phyloP scores from a whole-genome alignment of 2,888 invertebrate species.

The Plagodis pulveraria region DNA sequence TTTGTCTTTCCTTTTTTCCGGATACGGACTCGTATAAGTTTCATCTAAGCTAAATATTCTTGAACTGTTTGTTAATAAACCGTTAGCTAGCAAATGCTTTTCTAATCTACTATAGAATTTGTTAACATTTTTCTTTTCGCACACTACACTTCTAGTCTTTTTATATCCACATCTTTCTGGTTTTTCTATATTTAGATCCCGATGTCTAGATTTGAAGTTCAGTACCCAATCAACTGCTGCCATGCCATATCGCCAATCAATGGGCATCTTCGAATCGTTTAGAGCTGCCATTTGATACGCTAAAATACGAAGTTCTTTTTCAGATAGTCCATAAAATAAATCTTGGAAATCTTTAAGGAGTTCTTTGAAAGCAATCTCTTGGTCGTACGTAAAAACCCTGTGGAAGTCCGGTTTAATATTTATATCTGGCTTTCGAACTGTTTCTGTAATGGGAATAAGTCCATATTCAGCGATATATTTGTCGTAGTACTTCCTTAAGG shows the following conservation, averaged over 20 bases:
- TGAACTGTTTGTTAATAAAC: constrained; percentile 1
- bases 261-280: constrained; percentile 9
- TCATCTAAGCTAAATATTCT: constrained; percentile 21
- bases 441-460: no score
- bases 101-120: constrained; percentile 18
- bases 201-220: constrained; percentile 1
- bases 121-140: constrained; percentile 9
- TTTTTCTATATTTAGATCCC: constrained; percentile 1
- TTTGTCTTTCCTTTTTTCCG: neutral
- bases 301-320: constrained; percentile 19
- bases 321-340: constrained; percentile 12
- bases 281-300: constrained; percentile 16
- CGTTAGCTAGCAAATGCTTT: neutral
- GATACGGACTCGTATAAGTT: neutral
- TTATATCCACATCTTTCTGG: neutral
- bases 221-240: constrained; percentile 6
- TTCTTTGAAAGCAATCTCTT: constrained; percentile 4
- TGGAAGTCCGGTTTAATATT: neutral
- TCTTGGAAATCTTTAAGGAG: neutral
- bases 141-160: neutral
- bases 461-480: neutral
- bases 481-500: neutral
- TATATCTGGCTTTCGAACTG: neutral
- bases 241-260: constrained; percentile 10
- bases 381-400: constrained; percentile 5